Base-by-base conservation (phyloP, 2,113 vertebrate genomes). In the Muscicapa adusta region DNA sequence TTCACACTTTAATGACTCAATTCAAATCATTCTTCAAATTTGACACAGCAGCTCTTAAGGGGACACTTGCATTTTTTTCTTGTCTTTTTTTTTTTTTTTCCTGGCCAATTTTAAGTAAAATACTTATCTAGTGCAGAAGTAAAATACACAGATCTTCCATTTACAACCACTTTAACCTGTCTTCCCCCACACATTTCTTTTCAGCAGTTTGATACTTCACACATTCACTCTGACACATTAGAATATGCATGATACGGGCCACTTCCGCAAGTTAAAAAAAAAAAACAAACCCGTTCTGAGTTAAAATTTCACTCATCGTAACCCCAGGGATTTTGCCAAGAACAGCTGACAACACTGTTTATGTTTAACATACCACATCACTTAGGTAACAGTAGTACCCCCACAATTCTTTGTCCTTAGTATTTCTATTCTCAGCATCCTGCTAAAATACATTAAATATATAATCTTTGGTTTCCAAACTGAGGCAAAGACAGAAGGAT, bases 1-100 rank as follows among this genome's bases (percentile, higher is more conserved):
- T 91, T 96, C 92, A 96, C 86, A 95, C 84, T 90, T 89, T 84
- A 93, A 92, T 88, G 91, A 94, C 68, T 93, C 85, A 95, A 94
- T 96, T 94, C 67, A 86, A 94, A 94, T 93, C 68, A 93, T 95
- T 92, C 95, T 90, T 96, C 92, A 93, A 48, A 96, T 93, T 81
- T 92, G 90, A 96, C 90, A 94, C 31, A 77, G 93, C 50, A 72
- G 75, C 75, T 96, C 88, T 96, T 96, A 91, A 93, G 82, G 85
- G 92, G 92, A 78, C 82, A 91, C 68, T 51, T 80, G 67, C 43
- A 31, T 10, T 58, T 85, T 50, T 67, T 58, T 10, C 11, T 68
- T 62, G 29, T 48, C 12, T 74, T 8, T 6, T 10, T 47, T 34
- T 58, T 14, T 48, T 40, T 45, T 65, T 66, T 13, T 40, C 8